Base-by-base conservation (phyloP, 2,113 vertebrate species). In the Brachyhypopomus gauderio region DNA sequence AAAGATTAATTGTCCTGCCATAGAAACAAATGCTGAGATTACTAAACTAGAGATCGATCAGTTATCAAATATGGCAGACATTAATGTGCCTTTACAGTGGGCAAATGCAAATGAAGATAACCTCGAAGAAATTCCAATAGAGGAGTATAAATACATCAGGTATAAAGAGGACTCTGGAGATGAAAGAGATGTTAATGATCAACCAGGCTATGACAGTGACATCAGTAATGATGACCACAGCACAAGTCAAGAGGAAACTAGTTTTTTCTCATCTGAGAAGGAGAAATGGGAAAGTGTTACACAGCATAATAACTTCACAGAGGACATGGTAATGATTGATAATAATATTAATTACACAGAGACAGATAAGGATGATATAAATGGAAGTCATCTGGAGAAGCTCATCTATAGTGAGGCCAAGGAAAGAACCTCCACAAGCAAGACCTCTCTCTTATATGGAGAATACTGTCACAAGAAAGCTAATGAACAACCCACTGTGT, bases 211-310 rank as follows among this genome's bases (percentile, higher is more conserved):
- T 45, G 85, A 84, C 22, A 88, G 88, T 19, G 81, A 86, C 30
- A 88, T 83, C 58, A 78, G 78, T 69, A 82, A 74, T 81, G 88
- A 91, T 27, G 85, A 91, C 4, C 81, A 82, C 3, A 19, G 62
- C 55, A 45, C 41, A 27, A 64, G 71, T 20, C 55, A 87, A 64
- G 67, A 83, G 25, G 23, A 82, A 52, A 56, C 27, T 8, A 4
- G 11, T 20, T 5, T 75, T 17, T 0, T 72, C 11, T 20, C 5
- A 19, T 36, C 62, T 2, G 23, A 66, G 8, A 38, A 77, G 23
- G 63, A 59, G 23, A 63, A 74, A 55, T 63, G 8, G 14, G 20
- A 45, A 38, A 4, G 30, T 66, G 7, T 8, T 75, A 72, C 5
- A 81, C 79, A 72, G 62, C 30, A 81, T 12, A 55, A 69, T 8